Conservation (phyloP, 2,888 invertebrate genomes). For the Rhagophthalmus giganteus region DNA sequence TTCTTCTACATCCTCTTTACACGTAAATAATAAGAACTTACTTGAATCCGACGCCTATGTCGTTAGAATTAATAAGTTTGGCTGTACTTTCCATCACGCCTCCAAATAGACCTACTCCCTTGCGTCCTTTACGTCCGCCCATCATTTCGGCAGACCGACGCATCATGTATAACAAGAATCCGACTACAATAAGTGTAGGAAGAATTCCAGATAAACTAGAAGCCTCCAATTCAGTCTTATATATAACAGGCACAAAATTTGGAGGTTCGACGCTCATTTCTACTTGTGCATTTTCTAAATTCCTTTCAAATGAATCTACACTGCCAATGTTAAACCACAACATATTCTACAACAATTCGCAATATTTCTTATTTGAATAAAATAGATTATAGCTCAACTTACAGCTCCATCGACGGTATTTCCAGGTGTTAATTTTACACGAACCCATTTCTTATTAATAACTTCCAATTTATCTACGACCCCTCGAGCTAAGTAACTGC, state of each 20-base stretch:
- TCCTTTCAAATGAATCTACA: constrained; percentile 96
- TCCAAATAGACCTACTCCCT: constrained; percentile 88
- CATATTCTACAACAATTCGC: constrained; percentile 63
- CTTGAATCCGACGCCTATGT: constrained; percentile 92
- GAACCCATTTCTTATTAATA: constrained; percentile 97
- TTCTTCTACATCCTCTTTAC: neutral
- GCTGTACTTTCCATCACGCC: constrained; percentile 96
- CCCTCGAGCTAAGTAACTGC: constrained; percentile 78
- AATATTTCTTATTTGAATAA: too few relatives aligned
- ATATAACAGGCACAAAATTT: constrained; percentile 91
- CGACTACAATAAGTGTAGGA: constrained; percentile 82
- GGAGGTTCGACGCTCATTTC: constrained; percentile 89
- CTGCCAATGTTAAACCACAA: constrained; percentile 99
- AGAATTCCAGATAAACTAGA: constrained; percentile 75
- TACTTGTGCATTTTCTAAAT: constrained; percentile 92
- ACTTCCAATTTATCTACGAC: constrained; percentile 93
- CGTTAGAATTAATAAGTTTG: constrained; percentile 92
- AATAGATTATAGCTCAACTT: too few relatives aligned
- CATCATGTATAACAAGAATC: constrained; percentile 87
- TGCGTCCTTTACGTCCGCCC: constrained; percentile 70
- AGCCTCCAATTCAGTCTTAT: constrained; percentile 90
- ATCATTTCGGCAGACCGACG: constrained; percentile 84
- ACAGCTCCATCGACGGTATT: constrained; percentile 69
- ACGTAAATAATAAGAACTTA: constrained; percentile 48
- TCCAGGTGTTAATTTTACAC: constrained; percentile 79